Percentiles rank a stretch among this genome's conserved stretches.
Conservation (phyloP, 2,113 vertebrate genomes). For the Stomatorhinus ivindoensis region DNA sequence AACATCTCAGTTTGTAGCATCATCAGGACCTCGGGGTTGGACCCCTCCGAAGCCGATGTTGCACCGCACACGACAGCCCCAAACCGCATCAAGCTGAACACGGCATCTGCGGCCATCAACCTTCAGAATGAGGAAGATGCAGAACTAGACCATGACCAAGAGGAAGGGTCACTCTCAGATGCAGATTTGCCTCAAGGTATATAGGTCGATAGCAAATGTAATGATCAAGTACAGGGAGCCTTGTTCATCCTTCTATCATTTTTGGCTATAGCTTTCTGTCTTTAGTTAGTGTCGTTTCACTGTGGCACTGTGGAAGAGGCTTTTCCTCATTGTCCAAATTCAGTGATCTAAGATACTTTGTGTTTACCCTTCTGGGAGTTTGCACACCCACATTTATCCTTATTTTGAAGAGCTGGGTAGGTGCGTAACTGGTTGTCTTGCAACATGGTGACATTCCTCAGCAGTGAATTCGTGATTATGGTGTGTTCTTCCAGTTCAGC, state of each 20-base stretch:
- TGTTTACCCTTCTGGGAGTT: background rate
- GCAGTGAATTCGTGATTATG: background rate
- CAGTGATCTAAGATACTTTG: background rate
- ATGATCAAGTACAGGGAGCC: background rate
- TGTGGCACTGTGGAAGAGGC: background rate
- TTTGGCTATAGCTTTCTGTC: background rate
- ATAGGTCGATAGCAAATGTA: background rate
- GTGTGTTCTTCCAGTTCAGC: constrained; percentile 20
- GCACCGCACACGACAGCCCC: background rate
- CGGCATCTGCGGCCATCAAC: constrained; percentile 45
- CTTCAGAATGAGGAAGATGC: constrained; percentile 44
- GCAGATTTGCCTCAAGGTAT: constrained; percentile 32
- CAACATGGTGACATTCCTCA: background rate
- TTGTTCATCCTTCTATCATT: background rate
- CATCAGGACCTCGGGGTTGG: background rate
- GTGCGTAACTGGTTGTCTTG: background rate
- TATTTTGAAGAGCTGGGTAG: background rate
- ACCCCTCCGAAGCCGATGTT: background rate
- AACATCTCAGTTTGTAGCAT: background rate
- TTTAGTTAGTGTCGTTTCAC: background rate
- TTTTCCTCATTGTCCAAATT: background rate
- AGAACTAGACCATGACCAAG: constrained; percentile 38
- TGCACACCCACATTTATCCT: background rate
- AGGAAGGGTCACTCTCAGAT: constrained; percentile 34
- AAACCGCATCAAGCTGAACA: background rate